phyloP scores from a whole-genome alignment of 2,888 invertebrate genomes.

The Pristionchus fissidentatus region DNA sequence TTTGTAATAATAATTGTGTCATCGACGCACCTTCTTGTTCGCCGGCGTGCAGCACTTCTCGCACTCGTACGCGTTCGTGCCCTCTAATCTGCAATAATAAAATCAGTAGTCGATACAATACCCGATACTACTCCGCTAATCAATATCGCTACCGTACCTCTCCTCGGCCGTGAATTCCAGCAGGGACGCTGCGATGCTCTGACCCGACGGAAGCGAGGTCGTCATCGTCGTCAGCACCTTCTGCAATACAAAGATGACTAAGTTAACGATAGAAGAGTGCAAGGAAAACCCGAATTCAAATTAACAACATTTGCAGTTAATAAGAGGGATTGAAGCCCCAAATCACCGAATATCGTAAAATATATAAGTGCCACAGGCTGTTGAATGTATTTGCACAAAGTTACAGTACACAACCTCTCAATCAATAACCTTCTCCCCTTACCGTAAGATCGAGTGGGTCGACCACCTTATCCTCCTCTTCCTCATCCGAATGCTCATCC shows the following conservation, averaged over 20 bases:
- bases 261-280: not conserved
- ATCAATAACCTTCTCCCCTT: not conserved
- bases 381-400: too few species aligned
- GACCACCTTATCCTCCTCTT: not conserved
- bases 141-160: slow-evolving; percentile 9
- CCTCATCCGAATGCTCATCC: not conserved
- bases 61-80: slow-evolving; percentile 93
- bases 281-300: too few species aligned
- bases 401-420: not conserved
- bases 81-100: slow-evolving; percentile 79
- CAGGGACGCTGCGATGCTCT: slow-evolving; percentile 50
- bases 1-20: too few species aligned
- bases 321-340: too few species aligned
- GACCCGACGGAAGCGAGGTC: slow-evolving; percentile 8
- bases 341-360: too few species aligned
- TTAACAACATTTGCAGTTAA: too few species aligned
- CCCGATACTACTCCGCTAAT: not conserved
- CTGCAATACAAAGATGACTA: not conserved
- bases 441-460: slow-evolving; percentile 50
- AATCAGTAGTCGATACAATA: not conserved
- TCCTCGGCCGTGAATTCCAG: slow-evolving; percentile 52
- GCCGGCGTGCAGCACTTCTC: slow-evolving; percentile 82
- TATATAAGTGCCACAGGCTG: too few species aligned
- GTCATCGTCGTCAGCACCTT: slow-evolving; percentile 30
- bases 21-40: slow-evolving; percentile 57